A percentile compares a stretch with the other conserved stretches of the same genome.
phyloP scores from a whole-genome alignment of 2,113 vertebrate species.

The Oreochromis spilurus region DNA sequence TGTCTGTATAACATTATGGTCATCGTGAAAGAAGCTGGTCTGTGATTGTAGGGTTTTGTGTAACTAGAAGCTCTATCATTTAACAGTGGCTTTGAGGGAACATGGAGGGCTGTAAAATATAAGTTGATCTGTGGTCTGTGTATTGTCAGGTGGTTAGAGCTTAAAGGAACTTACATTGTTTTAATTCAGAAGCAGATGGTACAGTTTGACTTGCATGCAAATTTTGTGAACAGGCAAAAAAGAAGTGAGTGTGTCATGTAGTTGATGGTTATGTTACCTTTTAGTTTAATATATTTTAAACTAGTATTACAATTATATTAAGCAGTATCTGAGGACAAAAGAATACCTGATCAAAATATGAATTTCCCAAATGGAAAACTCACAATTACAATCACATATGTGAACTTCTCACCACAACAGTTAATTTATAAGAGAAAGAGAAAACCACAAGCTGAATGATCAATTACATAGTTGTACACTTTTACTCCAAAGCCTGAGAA shows the following conservation, averaged over 20 bases:
- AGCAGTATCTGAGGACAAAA: not conserved
- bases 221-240: not conserved
- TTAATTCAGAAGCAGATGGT: not conserved
- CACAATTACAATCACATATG: not conserved
- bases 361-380: slow-evolving; percentile 1
- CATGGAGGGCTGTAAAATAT: not conserved
- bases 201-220: not conserved
- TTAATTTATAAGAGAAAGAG: not conserved
- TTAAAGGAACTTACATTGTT: not conserved
- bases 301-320: not conserved
- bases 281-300: not conserved
- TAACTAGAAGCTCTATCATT: slow-evolving; percentile 32
- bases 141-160: slow-evolving; percentile 6
- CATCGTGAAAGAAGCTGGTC: not conserved
- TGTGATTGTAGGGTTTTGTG: slow-evolving; percentile 37
- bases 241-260: not conserved
- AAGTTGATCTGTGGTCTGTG: not conserved
- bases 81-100: slow-evolving; percentile 5
- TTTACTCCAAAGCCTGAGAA: not conserved
- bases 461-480: not conserved
- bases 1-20: slow-evolving; percentile 33
- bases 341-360: not conserved
- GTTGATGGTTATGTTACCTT: not conserved
- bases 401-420: not conserved
- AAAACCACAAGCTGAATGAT: slow-evolving; percentile 7